Percentiles rank a stretch among this genome's conserved stretches.
Conservation (phyloP, 2,113 vertebrate genomes). For the Condylura cristata region DNA sequence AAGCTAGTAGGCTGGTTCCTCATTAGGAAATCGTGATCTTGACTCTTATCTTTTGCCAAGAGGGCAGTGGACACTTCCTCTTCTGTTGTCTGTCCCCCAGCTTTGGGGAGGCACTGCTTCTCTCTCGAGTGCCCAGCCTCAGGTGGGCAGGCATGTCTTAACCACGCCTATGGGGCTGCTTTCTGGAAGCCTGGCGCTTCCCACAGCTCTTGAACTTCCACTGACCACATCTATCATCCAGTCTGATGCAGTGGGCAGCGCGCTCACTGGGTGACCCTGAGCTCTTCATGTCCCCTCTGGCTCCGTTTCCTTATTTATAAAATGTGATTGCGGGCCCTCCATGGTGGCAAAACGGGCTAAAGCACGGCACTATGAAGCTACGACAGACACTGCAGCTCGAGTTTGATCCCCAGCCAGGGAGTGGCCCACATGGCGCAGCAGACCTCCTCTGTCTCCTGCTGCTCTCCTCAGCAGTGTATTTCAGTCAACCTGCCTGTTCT, state of each 20-base stretch:
- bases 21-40: constrained; percentile 82
- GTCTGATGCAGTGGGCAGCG: accelerated
- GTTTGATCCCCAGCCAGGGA: too few species aligned
- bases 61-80: constrained; percentile 75
- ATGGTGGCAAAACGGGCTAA: too few species aligned
- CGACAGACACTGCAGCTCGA: too few species aligned
- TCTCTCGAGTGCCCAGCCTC: not conserved
- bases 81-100: not conserved
- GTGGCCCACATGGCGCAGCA: too few species aligned
- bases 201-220: not conserved
- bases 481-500: too few species aligned
- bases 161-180: accelerated
- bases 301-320: not conserved
- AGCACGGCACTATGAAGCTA: too few species aligned
- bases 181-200: not conserved
- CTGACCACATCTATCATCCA: not conserved
- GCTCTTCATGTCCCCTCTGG: too few species aligned
- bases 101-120: not conserved
- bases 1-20: constrained; percentile 85
- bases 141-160: not conserved
- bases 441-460: too few species aligned
- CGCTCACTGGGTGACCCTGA: not conserved
- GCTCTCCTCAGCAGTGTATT: too few species aligned
- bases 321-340: too few species aligned
- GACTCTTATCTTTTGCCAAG: constrained; percentile 77